Conservation (phyloP, 1,140 invertebrate species). For the Heliconius hermathena region DNA sequence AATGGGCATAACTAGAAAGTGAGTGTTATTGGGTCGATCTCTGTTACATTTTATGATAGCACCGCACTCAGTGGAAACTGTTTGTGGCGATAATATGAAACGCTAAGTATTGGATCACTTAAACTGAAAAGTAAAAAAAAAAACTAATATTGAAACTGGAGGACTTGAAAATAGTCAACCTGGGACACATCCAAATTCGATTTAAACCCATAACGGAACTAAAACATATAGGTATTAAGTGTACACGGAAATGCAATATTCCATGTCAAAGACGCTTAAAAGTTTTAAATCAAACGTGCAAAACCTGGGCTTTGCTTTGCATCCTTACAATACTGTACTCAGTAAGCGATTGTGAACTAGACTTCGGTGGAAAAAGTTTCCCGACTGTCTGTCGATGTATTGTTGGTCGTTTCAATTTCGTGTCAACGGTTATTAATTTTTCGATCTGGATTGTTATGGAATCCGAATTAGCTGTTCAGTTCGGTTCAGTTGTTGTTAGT, state of each 20-base stretch:
- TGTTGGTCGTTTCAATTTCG: slow-evolving; percentile 59
- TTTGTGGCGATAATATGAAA: not conserved
- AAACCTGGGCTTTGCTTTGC: slow-evolving; percentile 52
- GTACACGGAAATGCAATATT: slow-evolving; percentile 75
- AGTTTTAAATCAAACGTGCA: slow-evolving; percentile 70
- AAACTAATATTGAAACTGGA: slow-evolving; percentile 24
- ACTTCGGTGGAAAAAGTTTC: slow-evolving; percentile 69
- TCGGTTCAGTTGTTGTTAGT: not conserved
- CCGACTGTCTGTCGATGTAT: slow-evolving; percentile 56
- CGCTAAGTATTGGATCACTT: too few species aligned
- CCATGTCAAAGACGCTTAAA: slow-evolving; percentile 74
- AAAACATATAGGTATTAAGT: slow-evolving; percentile 71
- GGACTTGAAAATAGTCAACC: slow-evolving; percentile 36
- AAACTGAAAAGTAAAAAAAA: not conserved
- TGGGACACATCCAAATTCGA: slow-evolving; percentile 21
- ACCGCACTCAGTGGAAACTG: not conserved
- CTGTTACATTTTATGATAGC: slow-evolving; percentile 56
- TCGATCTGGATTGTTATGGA: slow-evolving; percentile 44
- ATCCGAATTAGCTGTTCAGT: slow-evolving; percentile 40
- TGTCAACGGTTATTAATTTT: slow-evolving; percentile 58
- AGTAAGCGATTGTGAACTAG: slow-evolving; percentile 66
- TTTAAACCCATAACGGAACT: slow-evolving; percentile 37
- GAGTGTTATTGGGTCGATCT: slow-evolving; percentile 77
- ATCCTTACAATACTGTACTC: slow-evolving; percentile 66
- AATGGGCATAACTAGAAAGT: slow-evolving; percentile 71